A percentile compares a stretch with the other conserved stretches of the same genome.
Evolutionary conservation across 2,888 invertebrate species (phyloP).

Genomic region (Stomorhina lunata): DNA sequence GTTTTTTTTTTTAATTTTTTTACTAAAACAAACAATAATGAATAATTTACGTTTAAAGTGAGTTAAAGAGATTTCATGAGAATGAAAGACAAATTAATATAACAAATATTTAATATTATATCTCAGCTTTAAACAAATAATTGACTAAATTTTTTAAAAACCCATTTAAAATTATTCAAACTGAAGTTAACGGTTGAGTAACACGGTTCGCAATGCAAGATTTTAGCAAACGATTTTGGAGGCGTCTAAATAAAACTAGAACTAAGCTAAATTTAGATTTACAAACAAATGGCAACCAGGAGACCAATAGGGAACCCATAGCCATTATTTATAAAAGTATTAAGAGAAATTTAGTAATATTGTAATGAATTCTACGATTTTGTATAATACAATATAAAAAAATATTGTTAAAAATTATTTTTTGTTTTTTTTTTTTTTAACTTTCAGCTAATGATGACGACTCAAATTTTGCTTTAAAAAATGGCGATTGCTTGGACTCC

Average conservation of each 20-base stretch:
- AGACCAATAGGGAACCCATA: constrained; percentile 37
- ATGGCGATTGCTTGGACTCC: constrained; percentile 63
- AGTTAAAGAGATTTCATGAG: constrained; percentile 18
- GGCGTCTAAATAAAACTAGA: constrained; percentile 6
- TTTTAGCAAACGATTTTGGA: constrained; percentile 5
- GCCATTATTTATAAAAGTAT: constrained; percentile 50
- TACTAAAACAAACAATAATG: constrained; percentile 9
- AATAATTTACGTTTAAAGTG: not conserved
- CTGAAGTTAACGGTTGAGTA: constrained; percentile 3
- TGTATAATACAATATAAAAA: too few relatives aligned
- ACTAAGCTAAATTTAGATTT: constrained; percentile 20
- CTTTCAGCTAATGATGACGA: constrained; percentile 64
- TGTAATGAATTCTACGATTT: too few relatives aligned
- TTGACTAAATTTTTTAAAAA: not conserved
- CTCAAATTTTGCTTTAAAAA: constrained; percentile 66
- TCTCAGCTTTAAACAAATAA: not conserved
- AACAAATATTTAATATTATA: not conserved
- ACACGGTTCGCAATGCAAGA: constrained; percentile 42
- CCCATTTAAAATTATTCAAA: constrained; percentile 24
- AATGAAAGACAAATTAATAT: constrained; percentile 15
- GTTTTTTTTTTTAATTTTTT: not conserved
- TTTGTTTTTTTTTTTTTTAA: not conserved
- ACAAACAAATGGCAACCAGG: constrained; percentile 4
- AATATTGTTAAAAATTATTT: too few relatives aligned
- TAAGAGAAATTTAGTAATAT: too few relatives aligned